Base-by-base conservation (phyloP, 2,113 vertebrate species). In the Tyto alba region DNA sequence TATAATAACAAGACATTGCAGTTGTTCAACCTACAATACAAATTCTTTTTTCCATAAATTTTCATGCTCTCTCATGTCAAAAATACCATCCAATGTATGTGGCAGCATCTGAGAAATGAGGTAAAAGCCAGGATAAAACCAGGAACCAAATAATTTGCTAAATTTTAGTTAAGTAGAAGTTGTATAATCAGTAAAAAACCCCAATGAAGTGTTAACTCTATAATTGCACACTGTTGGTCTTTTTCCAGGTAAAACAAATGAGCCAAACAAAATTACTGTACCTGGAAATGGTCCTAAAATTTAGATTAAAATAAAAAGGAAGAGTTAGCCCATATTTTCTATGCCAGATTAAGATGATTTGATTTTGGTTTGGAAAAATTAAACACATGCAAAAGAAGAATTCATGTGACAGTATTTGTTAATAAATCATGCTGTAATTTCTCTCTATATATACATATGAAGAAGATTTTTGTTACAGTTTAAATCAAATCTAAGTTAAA, bases 1-100 rank as follows among this genome's bases (percentile, higher is more conserved):
- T 69, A 73, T 23, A 83, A 67, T 36, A 83, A 68, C 10, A 60
- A 66, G 17, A 6, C 77, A 50, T 36, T 40, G 30, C 26, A 66
- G 7, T 59, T 45, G 6, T 27, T 20, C 7, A 76, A 19, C 6
- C 5, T 29, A 67, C 4, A 36, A 20, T 36, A 15, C 1, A 2
- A 72, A 50, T 36, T 53, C n/a, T n/a, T 55, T 47, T 88, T 84
- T 29, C 11, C 26, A 32, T 59, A 29, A 50, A 29, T 72, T 52
- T 86, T 68, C 12, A 25, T 25, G 12, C 13, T 85, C 8, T 79
- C 12, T 53, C 16, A 38, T 45, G 11, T 62, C 48, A 72, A 41
- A 95, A 52, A 26, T 26, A 64, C 25, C 79, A 80, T 36, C 0
- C 20, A 63, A 45, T 0, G 0, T n/a, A 79, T 27, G 10, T 57